Evolutionary conservation across 2,888 invertebrate genomes (phyloP).

Genomic region (Ernsta delagoae): DNA sequence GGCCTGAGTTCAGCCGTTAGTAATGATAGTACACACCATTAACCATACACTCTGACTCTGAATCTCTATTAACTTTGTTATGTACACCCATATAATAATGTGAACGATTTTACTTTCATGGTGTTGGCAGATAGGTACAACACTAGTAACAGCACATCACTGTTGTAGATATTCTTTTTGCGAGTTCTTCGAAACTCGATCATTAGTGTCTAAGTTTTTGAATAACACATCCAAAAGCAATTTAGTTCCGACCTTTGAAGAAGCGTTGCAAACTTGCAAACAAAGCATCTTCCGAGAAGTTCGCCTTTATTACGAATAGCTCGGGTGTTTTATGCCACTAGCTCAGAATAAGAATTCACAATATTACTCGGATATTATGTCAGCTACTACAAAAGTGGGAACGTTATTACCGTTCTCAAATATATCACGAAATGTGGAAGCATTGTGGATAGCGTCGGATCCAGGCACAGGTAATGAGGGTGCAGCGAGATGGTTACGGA

Average conservation of each 20-base stretch:
- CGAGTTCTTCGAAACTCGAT: constrained; percentile 4
- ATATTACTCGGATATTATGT: constrained; percentile 32
- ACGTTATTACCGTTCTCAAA: constrained; percentile 28
- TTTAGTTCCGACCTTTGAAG: constrained; percentile 7
- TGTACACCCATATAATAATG: background rate
- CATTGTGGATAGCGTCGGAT: constrained; percentile 37
- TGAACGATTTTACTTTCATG: too few species aligned
- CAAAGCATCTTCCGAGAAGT: constrained; percentile 1
- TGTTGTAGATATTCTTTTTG: constrained; percentile 1
- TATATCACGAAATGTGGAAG: constrained; percentile 54
- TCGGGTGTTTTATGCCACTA: background rate
- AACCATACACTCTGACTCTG: background rate
- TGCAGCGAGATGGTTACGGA: constrained; percentile 72
- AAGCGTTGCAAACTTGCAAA: constrained; percentile 10
- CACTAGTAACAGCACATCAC: background rate
- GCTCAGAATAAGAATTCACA: constrained; percentile 14
- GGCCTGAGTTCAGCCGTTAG: background rate
- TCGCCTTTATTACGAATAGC: constrained; percentile 11
- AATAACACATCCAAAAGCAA: constrained; percentile 4
- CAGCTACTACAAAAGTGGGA: constrained; percentile 24
- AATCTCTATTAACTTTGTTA: constrained; percentile 19
- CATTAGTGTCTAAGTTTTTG: constrained; percentile 10
- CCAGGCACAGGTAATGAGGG: constrained; percentile 67
- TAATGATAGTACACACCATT: constrained; percentile 10
- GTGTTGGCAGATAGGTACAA: too few species aligned